Evolutionary conservation across 2,888 invertebrate genomes (phyloP), one percentile per base, ranked within the genome.

Genomic region (Plutella xylostella): DNA sequence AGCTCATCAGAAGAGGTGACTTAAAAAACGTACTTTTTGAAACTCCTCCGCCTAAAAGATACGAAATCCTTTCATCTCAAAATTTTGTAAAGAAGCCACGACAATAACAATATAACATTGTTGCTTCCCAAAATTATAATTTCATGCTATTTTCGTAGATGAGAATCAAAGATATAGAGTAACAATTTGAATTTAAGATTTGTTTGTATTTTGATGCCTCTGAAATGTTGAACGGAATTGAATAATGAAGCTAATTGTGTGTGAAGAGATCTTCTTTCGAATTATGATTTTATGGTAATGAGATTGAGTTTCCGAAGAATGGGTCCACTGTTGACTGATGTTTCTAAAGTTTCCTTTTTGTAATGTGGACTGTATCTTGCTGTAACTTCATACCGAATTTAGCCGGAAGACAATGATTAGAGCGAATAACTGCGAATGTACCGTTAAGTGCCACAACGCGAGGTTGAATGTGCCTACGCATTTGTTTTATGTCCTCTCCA

Each of bases 181-280:
- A 78, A 78, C 76, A 59, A 73, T 77, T 67, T 71, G 65, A 75
- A 82, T 74, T 77, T 74, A 57, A 73, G 65, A 79, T 80, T 65
- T 71, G 65, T 72, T 72, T 70, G 64, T 70, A 66, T 70, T 66
- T 63, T 63, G 58, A 61, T 56, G 58, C 54, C 49, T 55, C 51
- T 60, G 46, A 45, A 46, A 45, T 37, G n/a, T 50, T 63, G 68
- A 68, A 72, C 70, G 59, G 63, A 60, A 63, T 64, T 52, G 65
- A 65, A 77, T 79, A 76, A 82, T 77, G 65, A 50, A 72, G 63
- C 78, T 83, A 83, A 83, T 83, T 80, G 79, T 82, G 82, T 82
- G 82, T 82, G 80, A 83, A 79, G 70, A 55, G 25, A 15, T 43
- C 25, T 12, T 34, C 22, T 43, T 51, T 57, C 17, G 55, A 61